Evolutionary conservation across 2,113 vertebrate genomes (phyloP).

Genomic region (Poeciliopsis occidentalis): DNA sequence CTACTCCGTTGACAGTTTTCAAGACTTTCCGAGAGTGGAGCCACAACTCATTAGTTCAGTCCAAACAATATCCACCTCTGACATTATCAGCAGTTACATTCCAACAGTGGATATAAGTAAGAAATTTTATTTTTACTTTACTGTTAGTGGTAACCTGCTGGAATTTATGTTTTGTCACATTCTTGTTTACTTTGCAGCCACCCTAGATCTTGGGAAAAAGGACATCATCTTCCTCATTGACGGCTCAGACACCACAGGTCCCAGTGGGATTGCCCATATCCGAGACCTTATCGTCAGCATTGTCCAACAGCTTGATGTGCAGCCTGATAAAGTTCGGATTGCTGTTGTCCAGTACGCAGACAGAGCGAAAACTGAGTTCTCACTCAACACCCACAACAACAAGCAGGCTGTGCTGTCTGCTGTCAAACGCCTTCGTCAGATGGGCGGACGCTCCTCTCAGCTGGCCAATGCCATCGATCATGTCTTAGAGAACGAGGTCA

Average conservation of each 20-base stretch:
- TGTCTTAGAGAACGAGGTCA: slow-evolving; percentile 84
- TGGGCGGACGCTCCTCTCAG: slow-evolving; percentile 84
- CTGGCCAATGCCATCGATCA: slow-evolving; percentile 87
- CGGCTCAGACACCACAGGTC: slow-evolving; percentile 82
- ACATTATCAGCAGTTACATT: slow-evolving; percentile 46
- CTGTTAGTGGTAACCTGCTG: background rate
- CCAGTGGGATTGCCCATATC: slow-evolving; percentile 83
- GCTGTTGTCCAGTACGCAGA: slow-evolving; percentile 90
- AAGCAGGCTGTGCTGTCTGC: slow-evolving; percentile 80
- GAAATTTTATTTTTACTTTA: slow-evolving; percentile 1
- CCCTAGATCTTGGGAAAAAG: slow-evolving; percentile 79
- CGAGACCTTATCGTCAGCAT: slow-evolving; percentile 89
- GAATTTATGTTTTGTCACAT: background rate
- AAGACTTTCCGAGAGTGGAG: slow-evolving; percentile 84
- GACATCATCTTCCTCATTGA: slow-evolving; percentile 96
- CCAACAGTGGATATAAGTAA: slow-evolving; percentile 49
- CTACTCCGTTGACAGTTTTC: slow-evolving; percentile 85
- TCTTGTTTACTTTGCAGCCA: slow-evolving; percentile 49
- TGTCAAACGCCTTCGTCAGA: slow-evolving; percentile 85
- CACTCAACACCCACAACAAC: slow-evolving; percentile 83
- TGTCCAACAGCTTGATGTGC: slow-evolving; percentile 85
- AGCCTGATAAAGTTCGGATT: slow-evolving; percentile 85
- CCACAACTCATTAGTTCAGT: slow-evolving; percentile 84
- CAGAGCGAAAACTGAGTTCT: slow-evolving; percentile 84
- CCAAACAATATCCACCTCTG: slow-evolving; percentile 76